Conservation (phyloP, 1,140 invertebrate genomes). For the Lepidurus packardi region DNA sequence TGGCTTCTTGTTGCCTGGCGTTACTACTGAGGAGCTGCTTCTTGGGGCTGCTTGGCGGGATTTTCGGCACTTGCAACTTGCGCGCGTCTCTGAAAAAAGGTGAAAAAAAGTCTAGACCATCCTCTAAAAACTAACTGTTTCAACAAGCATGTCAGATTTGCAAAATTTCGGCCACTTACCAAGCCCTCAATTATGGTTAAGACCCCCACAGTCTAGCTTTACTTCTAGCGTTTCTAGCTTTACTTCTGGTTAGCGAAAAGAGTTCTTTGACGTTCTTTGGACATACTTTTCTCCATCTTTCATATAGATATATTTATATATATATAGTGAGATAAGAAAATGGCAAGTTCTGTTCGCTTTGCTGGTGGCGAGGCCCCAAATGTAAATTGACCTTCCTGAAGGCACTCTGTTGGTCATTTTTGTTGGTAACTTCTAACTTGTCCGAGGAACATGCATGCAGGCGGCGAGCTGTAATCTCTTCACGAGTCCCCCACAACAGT, state of each 20-base stretch:
- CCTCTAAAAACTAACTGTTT: background rate
- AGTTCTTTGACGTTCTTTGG: background rate
- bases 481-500: constrained; percentile 16
- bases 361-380: constrained; percentile 2
- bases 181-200: background rate
- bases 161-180: background rate
- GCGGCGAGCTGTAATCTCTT: constrained; percentile 8
- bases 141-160: constrained; percentile 1
- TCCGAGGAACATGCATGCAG: constrained; percentile 10
- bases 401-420: constrained; percentile 7
- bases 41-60: background rate
- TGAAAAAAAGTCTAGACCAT: background rate
- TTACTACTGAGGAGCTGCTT: constrained; percentile 6
- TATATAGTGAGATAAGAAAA: background rate
- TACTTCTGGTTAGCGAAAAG: background rate
- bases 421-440: constrained; percentile 1
- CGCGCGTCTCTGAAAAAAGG: background rate
- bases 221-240: background rate
- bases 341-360: background rate
- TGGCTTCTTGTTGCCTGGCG: constrained; percentile 20
- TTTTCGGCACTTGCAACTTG: background rate
- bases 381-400: constrained; percentile 19
- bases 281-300: background rate
- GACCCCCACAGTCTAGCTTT: background rate
- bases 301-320: background rate